phyloP scores from a whole-genome alignment of 2,113 vertebrate species.

The Pelmatolapia mariae region DNA sequence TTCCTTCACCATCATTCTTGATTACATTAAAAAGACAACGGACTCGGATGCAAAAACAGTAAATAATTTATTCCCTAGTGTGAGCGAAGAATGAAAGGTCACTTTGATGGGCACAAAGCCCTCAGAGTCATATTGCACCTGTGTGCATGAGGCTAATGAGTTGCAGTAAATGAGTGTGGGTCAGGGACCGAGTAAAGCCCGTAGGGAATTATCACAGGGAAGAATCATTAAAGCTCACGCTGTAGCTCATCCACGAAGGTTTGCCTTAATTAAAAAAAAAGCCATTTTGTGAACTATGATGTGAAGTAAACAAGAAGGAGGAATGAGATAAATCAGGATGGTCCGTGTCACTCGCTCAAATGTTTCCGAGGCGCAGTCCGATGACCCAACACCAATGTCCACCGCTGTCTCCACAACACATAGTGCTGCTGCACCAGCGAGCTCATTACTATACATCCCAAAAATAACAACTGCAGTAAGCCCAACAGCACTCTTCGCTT shows the following conservation, averaged over 20 bases:
- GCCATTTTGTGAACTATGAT: background rate
- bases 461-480: constrained; percentile 22
- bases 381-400: background rate
- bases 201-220: background rate
- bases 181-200: background rate
- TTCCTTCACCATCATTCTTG: background rate
- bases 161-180: background rate
- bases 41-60: background rate
- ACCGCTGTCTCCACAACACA: background rate
- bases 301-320: background rate
- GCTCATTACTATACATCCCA: constrained; percentile 11
- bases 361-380: background rate
- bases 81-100: background rate
- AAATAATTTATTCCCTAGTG: background rate
- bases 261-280: background rate
- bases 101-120: background rate
- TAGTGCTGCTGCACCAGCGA: background rate
- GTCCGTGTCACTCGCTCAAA: background rate
- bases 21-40: background rate
- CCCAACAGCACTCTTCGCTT: background rate
- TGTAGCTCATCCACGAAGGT: background rate
- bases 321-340: background rate
- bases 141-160: background rate
- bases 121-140: background rate
- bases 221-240: background rate